These are phyloP conservation scores for Rotaria macrura DNA, from an alignment of 2,888 invertebrate species.

Conservation along the genomic window DNA sequence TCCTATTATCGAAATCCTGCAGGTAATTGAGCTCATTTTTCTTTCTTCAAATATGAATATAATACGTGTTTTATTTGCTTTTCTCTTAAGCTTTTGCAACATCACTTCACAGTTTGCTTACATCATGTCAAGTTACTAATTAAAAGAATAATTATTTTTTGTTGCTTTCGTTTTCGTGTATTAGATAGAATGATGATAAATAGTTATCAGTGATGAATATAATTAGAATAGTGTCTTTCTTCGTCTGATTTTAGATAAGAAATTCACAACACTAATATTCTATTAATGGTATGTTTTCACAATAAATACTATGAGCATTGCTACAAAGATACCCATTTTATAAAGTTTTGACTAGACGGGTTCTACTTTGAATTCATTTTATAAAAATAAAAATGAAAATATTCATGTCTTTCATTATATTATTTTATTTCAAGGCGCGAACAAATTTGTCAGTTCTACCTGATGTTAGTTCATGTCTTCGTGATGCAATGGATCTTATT, in stretches of 20 bases:
- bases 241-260: background rate
- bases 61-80: background rate
- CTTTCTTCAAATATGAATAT: background rate
- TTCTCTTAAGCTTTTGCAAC: background rate
- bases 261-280: background rate
- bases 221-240: background rate
- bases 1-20: background rate
- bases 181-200: background rate
- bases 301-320: no score
- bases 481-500: no score
- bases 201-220: background rate
- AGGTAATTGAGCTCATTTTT: background rate
- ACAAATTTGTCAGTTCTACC: background rate
- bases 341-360: no score
- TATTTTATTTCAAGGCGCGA: background rate
- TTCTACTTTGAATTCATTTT: no score
- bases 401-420: background rate
- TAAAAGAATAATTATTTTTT: background rate
- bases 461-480: no score
- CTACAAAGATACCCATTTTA: no score
- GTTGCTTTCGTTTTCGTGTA: background rate
- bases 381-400: background rate
- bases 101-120: background rate
- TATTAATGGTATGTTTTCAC: background rate
- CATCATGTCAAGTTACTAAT: background rate